These are phyloP conservation scores for Rhipidura dahli DNA, from an alignment of 2,113 vertebrate species.

Conservation along the genomic window DNA sequence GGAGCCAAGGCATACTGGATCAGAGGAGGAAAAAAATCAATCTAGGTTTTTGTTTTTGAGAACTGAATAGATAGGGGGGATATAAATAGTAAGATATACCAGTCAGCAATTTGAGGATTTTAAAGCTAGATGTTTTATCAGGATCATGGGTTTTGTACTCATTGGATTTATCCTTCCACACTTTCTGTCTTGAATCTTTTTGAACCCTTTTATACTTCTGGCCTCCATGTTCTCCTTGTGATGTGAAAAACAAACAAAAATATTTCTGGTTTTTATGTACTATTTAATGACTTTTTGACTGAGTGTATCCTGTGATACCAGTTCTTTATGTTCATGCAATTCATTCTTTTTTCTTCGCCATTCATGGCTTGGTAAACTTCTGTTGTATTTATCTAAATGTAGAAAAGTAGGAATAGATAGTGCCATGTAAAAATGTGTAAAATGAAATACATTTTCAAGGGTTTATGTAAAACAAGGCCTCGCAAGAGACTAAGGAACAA, in stretches of 20 bases:
- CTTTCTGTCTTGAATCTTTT: not conserved
- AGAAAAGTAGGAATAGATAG: not conserved
- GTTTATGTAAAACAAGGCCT: not conserved
- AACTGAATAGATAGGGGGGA: not conserved
- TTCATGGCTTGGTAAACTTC: not conserved
- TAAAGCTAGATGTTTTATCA: not conserved
- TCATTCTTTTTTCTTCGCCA: not conserved
- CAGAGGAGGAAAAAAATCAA: not conserved
- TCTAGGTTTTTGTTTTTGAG: not conserved
- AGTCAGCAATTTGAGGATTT: not conserved
- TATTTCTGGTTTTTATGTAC: not conserved
- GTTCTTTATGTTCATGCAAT: not conserved
- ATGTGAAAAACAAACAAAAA: not conserved
- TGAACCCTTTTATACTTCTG: not conserved
- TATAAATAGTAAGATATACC: not conserved
- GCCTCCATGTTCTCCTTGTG: not conserved
- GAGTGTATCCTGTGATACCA: not conserved
- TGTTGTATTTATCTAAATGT: not conserved
- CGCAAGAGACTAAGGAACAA: not conserved
- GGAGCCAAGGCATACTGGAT: not conserved
- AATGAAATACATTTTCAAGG: not conserved
- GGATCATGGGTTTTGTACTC: not conserved
- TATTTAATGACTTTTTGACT: not conserved
- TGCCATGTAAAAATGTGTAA: not conserved
- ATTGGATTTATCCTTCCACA: not conserved